phyloP scores from a whole-genome alignment of 1,140 invertebrate genomes.

The Psilanteris sp. region DNA sequence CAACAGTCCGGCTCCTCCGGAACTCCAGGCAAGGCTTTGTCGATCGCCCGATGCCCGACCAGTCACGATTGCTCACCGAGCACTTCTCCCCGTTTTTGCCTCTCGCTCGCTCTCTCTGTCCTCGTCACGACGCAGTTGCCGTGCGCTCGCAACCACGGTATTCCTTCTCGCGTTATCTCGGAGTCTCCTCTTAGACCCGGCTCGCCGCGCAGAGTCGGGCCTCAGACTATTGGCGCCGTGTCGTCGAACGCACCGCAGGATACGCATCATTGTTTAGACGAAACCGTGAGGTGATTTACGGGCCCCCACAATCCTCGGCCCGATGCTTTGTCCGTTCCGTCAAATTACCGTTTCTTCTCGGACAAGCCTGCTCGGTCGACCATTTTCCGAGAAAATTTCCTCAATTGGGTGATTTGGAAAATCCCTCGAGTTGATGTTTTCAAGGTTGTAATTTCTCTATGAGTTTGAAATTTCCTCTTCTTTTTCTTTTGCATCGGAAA shows the following conservation, averaged over 20 bases:
- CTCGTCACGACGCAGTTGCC: background rate
- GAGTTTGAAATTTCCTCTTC: too few species aligned
- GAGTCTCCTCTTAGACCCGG: slow-evolving; percentile 3
- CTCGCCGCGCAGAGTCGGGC: slow-evolving; percentile 29
- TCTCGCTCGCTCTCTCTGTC: slow-evolving; percentile 15
- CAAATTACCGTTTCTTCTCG: slow-evolving; percentile 24
- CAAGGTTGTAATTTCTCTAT: too few species aligned
- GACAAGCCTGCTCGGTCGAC: too few species aligned
- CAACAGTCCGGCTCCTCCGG: slow-evolving; percentile 71
- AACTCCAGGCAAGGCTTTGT: slow-evolving; percentile 63
- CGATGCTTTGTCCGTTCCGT: background rate
- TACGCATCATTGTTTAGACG: slow-evolving; percentile 51
- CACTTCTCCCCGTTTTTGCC: slow-evolving; percentile 13
- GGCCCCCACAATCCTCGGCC: background rate
- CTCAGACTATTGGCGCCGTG: slow-evolving; percentile 51
- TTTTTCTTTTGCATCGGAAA: too few species aligned
- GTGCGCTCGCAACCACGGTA: background rate
- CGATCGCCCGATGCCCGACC: slow-evolving; percentile 43
- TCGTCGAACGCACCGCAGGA: slow-evolving; percentile 48
- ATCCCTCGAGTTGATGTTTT: background rate
- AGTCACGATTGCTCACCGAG: slow-evolving; percentile 42
- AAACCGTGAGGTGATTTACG: slow-evolving; percentile 34
- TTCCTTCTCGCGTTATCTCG: background rate
- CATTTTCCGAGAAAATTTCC: too few species aligned
- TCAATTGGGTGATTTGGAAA: too few species aligned